phyloP scores from a whole-genome alignment of 2,113 vertebrate genomes.

The Hyaena hyaena region DNA sequence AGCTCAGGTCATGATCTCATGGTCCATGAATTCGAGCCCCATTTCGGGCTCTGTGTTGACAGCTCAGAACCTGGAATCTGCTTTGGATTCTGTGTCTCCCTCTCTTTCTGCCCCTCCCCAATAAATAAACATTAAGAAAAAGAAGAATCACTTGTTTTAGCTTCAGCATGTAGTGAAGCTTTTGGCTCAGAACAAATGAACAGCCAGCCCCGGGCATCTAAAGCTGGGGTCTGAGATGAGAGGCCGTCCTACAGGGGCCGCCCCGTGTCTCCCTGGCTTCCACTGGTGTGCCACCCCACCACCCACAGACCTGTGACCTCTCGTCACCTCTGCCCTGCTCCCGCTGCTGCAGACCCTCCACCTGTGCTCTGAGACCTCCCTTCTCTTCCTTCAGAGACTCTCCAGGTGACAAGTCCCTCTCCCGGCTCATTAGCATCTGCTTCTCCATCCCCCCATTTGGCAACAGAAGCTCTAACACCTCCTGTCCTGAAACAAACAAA shows the following conservation, averaged over 20 bases:
- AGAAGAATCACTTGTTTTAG: background rate
- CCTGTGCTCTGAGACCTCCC: background rate
- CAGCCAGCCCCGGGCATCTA: fast-evolving
- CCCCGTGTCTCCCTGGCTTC: fast-evolving
- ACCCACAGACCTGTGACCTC: too few species aligned
- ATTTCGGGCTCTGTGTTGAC: too few species aligned
- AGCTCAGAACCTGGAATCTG: too few species aligned
- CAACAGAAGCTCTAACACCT: fast-evolving
- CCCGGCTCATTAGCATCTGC: background rate
- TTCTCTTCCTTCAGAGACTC: background rate
- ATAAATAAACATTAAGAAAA: too few species aligned
- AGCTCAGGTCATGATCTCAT: too few species aligned
- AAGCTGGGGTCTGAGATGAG: too few species aligned
- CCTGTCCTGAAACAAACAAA: background rate
- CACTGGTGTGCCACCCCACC: fast-evolving
- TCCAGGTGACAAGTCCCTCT: background rate
- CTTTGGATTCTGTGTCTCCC: too few species aligned
- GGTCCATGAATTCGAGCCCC: too few species aligned
- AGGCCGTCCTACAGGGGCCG: fast-evolving
- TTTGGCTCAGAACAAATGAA: background rate
- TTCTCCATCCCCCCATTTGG: background rate
- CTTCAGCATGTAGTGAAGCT: background rate
- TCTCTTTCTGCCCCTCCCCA: too few species aligned
- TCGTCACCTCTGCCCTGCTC: fast-evolving
- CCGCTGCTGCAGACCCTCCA: background rate